Conservation (phyloP, 2,888 invertebrate genomes). For the Frankliniella intonsa region DNA sequence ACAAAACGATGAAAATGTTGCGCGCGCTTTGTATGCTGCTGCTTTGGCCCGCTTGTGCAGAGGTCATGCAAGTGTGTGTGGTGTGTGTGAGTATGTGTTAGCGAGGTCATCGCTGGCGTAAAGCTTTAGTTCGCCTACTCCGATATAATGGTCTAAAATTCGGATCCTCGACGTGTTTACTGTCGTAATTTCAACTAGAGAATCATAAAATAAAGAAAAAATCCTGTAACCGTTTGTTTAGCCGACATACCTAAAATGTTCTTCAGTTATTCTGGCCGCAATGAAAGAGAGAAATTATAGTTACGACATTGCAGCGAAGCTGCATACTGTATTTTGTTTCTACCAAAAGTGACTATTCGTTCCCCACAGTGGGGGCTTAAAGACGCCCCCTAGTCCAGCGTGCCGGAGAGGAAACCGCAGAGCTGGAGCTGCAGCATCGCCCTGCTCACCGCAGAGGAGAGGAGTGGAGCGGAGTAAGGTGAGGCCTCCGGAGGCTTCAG, state of each 20-base stretch:
- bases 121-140: background rate
- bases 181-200: too few species aligned
- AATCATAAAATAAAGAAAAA: too few species aligned
- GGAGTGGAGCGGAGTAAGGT: background rate
- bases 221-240: too few species aligned
- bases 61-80: background rate
- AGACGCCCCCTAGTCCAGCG: background rate
- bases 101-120: background rate
- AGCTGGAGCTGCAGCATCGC: background rate
- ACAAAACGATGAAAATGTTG: slow-evolving; percentile 19
- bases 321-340: too few species aligned
- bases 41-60: background rate
- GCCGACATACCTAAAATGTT: too few species aligned
- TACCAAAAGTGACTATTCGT: too few species aligned
- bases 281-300: too few species aligned
- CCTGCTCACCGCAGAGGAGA: slow-evolving; percentile 2
- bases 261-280: too few species aligned
- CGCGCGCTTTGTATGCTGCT: background rate
- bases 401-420: background rate
- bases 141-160: background rate
- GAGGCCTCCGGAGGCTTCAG: background rate
- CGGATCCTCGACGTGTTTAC: too few species aligned
- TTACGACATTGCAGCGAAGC: too few species aligned
- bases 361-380: too few species aligned
- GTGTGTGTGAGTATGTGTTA: background rate